Conservation (phyloP, 2,797 vertebrate species). For the Falco novaeseelandiae region DNA sequence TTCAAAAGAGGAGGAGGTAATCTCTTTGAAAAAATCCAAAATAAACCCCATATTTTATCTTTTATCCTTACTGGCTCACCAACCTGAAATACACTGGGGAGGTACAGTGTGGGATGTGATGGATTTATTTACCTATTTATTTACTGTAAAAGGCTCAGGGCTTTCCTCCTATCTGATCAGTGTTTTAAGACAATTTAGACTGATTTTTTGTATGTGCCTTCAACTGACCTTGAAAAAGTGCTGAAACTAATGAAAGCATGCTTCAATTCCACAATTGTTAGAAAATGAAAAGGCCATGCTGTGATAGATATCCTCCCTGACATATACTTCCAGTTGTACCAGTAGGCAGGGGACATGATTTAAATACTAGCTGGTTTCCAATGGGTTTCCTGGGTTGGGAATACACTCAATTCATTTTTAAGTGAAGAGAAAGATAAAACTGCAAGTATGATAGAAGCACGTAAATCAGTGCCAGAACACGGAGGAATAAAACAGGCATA, state of each 20-base stretch:
- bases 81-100: not conserved
- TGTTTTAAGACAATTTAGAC: slow-evolving; percentile 3
- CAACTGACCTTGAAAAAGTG: slow-evolving; percentile 37
- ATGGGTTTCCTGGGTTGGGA: not conserved
- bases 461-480: not conserved
- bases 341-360: not conserved
- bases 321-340: slow-evolving; percentile 13
- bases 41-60: not conserved
- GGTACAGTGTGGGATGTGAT: not conserved
- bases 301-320: slow-evolving; percentile 8
- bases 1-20: not conserved
- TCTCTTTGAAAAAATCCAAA: not conserved
- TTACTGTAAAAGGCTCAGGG: not conserved
- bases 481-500: not conserved
- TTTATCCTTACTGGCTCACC: not conserved
- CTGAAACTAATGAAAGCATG: slow-evolving; percentile 22
- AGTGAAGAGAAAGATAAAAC: not conserved
- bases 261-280: slow-evolving; percentile 9
- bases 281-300: slow-evolving; percentile 47
- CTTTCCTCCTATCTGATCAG: not conserved
- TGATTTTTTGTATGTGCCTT: slow-evolving; percentile 17
- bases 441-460: not conserved
- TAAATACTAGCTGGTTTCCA: slow-evolving; percentile 24
- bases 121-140: slow-evolving; percentile 32
- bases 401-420: slow-evolving; percentile 9